Evolutionary conservation across 2,113 vertebrate species (phyloP), one percentile per base, ranked within the genome.

Genomic region (Spheniscus mendiculus): DNA sequence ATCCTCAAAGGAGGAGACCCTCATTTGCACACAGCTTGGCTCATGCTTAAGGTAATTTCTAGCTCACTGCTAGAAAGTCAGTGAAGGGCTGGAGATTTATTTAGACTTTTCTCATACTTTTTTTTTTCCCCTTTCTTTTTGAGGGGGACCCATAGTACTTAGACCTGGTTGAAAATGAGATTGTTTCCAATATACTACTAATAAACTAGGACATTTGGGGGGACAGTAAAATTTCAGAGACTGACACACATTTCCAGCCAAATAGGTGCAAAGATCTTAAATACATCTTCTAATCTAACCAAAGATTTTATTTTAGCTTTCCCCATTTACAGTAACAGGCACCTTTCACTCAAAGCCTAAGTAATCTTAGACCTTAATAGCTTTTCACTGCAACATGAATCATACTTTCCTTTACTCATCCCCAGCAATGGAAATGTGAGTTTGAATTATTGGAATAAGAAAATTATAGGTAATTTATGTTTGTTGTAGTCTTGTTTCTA

Each of bases 401-500:
- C 83, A 94, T 76, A 73, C 53, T 71, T 97, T 77, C 56, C 27
- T 93, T 95, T 97, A 88, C 82, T 88, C 52, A 95, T 93, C 47
- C 53, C n/a, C 77, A 81, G 79, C 96, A 84, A 91, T 89, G 52
- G 87, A 97, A 97, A 71, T 93, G 34, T 88, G 91, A 97, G 95
- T 97, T 73, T 59, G 95, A 97, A 98, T 96, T 95, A 90, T 74
- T 76, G 93, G 76, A 98, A 97, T 98, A 91, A 97, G 93, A 97
- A 98, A 98, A 98, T 97, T 95, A 97, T 65, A 98, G 96, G 82
- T 80, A 97, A 97, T 97, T 98, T 97, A 82, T 91, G 89, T 97
- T 97, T 97, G 93, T 95, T 97, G 85, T 96, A 94, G 78, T 83
- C 92, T 91, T 95, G 47, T 97, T 97, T 98, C 91, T 93, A 85